Conservation (phyloP, 2,888 invertebrate genomes). For the Eledone cirrhosa region DNA sequence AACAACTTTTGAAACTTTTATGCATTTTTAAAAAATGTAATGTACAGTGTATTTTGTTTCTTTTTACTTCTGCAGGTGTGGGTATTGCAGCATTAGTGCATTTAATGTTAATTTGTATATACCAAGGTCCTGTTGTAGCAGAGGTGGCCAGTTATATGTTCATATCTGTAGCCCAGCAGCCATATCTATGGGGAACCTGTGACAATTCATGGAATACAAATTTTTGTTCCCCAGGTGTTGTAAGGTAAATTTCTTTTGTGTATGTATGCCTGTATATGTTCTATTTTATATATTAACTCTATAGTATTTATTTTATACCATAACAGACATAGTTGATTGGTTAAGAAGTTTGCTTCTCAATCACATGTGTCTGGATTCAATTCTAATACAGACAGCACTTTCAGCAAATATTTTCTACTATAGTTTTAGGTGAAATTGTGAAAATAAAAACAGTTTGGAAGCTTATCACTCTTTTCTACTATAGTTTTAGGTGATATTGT, state of each 20-base stretch:
- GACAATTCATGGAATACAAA: conserved; percentile 40
- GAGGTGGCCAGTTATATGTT: conserved; percentile 58
- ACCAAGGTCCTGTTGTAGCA: conserved; percentile 54
- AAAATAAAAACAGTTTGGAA: too few relatives aligned
- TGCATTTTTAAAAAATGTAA: too few relatives aligned
- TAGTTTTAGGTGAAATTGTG: too few relatives aligned
- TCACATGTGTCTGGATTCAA: too few relatives aligned
- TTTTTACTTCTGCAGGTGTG: conserved; percentile 43
- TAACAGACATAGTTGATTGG: too few relatives aligned
- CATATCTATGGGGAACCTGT: conserved; percentile 53
- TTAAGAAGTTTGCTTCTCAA: too few relatives aligned
- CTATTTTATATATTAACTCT: background rate
- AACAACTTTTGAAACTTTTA: too few relatives aligned
- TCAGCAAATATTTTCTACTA: too few relatives aligned
- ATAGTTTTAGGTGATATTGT: too few relatives aligned
- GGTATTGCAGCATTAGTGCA: conserved; percentile 54
- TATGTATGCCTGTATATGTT: too few relatives aligned
- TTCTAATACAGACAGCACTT: too few relatives aligned
- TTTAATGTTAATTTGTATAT: conserved; percentile 50
- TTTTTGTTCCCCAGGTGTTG: conserved; percentile 33
- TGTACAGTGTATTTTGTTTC: background rate
- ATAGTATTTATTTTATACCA: background rate
- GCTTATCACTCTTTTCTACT: too few relatives aligned
- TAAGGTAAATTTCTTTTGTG: conserved; percentile 31
- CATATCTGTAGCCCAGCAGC: conserved; percentile 49